phyloP scores from a whole-genome alignment of 2,113 vertebrate species.

The Ibidorhyncha struthersii region DNA sequence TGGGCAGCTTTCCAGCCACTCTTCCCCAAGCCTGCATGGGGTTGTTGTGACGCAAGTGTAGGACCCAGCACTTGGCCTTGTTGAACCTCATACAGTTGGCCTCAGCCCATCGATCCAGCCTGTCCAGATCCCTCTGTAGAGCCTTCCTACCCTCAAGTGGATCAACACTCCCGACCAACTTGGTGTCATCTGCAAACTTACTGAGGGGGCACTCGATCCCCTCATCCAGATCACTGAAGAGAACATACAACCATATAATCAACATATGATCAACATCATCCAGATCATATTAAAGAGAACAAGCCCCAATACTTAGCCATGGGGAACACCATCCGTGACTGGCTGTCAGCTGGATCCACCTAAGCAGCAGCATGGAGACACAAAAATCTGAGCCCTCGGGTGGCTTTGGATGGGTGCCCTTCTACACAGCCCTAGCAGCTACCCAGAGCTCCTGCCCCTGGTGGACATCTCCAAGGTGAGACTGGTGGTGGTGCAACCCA shows the following conservation, averaged over 20 bases:
- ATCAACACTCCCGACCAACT: background rate
- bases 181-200: background rate
- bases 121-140: background rate
- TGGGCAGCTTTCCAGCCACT: background rate
- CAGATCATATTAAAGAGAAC: background rate
- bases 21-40: background rate
- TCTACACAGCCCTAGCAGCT: background rate
- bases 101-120: background rate
- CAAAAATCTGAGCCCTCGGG: rapidly evolving
- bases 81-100: background rate
- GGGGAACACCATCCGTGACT: background rate
- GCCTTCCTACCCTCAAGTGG: background rate
- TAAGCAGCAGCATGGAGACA: background rate
- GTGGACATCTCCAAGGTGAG: background rate
- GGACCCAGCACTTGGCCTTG: background rate
- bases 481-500: background rate
- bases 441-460: background rate
- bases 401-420: background rate
- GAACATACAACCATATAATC: no score
- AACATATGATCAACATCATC: background rate
- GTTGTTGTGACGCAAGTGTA: background rate
- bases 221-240: background rate
- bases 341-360: background rate
- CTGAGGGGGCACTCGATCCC: background rate
- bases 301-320: background rate